A percentile compares a stretch with the other conserved stretches of the same genome.
Conservation (phyloP, 2,797 vertebrate genomes). For the Geotrypetes seraphini region DNA sequence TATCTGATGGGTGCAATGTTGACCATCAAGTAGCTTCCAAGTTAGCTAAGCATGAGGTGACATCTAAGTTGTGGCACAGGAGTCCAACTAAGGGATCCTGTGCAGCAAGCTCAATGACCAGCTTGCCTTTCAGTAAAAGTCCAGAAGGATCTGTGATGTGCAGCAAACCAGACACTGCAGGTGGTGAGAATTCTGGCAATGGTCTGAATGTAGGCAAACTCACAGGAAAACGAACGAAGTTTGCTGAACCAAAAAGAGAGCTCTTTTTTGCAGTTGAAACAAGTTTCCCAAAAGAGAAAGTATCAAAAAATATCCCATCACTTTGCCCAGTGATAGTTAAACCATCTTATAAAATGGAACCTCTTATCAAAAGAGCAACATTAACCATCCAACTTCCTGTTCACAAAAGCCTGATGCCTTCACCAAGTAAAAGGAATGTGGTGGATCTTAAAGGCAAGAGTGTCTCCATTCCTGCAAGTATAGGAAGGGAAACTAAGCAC, state of each 20-base stretch:
- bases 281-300: constrained; percentile 14
- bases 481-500: not conserved
- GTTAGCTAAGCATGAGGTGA: not conserved
- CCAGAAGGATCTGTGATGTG: not conserved
- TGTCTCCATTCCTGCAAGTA: not conserved
- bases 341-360: constrained; percentile 3
- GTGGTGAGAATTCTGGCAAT: constrained; percentile 19
- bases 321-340: not conserved
- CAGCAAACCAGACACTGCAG: not conserved
- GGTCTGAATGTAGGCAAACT: constrained; percentile 12
- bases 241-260: not conserved
- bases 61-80: fast-evolving
- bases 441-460: not conserved
- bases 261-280: constrained; percentile 16
- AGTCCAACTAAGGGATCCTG: not conserved
- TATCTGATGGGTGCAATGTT: not conserved
- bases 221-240: constrained; percentile 18
- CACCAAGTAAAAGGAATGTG: not conserved
- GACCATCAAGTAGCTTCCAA: not conserved
- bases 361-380: not conserved
- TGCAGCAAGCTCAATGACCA: not conserved
- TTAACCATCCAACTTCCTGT: constrained; percentile 2
- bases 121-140: not conserved
- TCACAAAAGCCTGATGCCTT: constrained; percentile 2
- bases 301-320: not conserved